phyloP scores from a whole-genome alignment of 2,797 vertebrate species.

The Oreonectes daqikongensis region DNA sequence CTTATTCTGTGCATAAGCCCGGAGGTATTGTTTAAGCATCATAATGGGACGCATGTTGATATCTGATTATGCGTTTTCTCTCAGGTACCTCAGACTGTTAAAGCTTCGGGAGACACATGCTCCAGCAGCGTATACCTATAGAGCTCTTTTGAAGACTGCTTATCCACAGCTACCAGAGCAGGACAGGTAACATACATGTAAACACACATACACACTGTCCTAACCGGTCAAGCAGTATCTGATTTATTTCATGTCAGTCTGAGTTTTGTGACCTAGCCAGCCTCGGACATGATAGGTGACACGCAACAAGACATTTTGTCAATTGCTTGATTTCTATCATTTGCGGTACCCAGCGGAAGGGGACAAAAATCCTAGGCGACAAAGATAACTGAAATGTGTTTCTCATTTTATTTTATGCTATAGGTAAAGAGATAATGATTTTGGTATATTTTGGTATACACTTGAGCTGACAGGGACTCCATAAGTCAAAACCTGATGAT shows the following conservation, averaged over 20 bases:
- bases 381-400: neutral
- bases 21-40: neutral
- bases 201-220: neutral
- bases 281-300: neutral
- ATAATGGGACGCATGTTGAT: conserved; percentile 10
- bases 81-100: conserved; percentile 83
- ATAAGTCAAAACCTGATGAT: neutral
- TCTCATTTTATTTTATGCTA: neutral
- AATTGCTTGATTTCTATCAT: conserved; percentile 5
- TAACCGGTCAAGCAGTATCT: neutral
- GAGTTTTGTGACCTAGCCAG: neutral
- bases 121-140: conserved; percentile 78
- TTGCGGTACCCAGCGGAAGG: neutral
- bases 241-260: neutral
- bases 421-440: neutral
- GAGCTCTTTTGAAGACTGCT: conserved; percentile 78
- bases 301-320: conserved; percentile 3
- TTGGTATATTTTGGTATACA: neutral
- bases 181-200: conserved; percentile 76
- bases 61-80: conserved; percentile 40
- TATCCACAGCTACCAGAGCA: conserved; percentile 82
- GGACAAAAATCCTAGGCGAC: neutral
- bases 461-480: neutral
- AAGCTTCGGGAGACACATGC: conserved; percentile 80
- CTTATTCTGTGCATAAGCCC: conserved; percentile 5